Evolutionary conservation across 2,113 vertebrate species (phyloP), one percentile per base, ranked within the genome.

Genomic region (Pangasianodon hypophthalmus): DNA sequence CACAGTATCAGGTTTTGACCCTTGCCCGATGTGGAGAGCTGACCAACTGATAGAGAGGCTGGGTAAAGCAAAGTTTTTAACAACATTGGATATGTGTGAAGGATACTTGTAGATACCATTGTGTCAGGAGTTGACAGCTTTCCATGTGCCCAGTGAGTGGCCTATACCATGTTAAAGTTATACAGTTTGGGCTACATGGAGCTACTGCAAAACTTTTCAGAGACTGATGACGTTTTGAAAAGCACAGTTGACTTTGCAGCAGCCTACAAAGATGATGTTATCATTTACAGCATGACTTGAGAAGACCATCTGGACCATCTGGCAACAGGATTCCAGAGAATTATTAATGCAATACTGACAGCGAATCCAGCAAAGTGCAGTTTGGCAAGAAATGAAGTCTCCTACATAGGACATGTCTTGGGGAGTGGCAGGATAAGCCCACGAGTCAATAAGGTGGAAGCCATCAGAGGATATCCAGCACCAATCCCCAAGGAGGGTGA

Each of bases 1-100:
- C 84, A 24, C 88, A 21, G 80, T 92, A 18, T 91, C 46, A 1
- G 48, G 58, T 13, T 91, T 92, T 60, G 81, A 89, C 37, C 41
- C 90, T 56, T 90, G 85, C 18, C 79, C 85, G 6, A 91, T 90
- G 88, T 80, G 62, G 0, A 77, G 75, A 52, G 71, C 86, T 2
- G 87, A 90, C 24, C 58, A 87, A 0, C 32, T 92, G 14, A 73
- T 92, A 0, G 89, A 90, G 26, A 1, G 50, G 4, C 62, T 88
- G 29, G 85, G 87, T 6, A 89, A 77, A 44, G 87, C 3, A 89
- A 77, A 44, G 87, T 85, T 50, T 67, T 29, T 89, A 0, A 84
- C 87, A 11, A 71, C 84, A 4, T 2, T 92, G 0, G 46, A 88
- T 18, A 11, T 88, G 11, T 64, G 89, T 29, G 87, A 89, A 29